Evolutionary conservation across 2,113 vertebrate species (phyloP), one percentile per base, ranked within the genome.

Genomic region (Ptilorrhoa leucosticta): DNA sequence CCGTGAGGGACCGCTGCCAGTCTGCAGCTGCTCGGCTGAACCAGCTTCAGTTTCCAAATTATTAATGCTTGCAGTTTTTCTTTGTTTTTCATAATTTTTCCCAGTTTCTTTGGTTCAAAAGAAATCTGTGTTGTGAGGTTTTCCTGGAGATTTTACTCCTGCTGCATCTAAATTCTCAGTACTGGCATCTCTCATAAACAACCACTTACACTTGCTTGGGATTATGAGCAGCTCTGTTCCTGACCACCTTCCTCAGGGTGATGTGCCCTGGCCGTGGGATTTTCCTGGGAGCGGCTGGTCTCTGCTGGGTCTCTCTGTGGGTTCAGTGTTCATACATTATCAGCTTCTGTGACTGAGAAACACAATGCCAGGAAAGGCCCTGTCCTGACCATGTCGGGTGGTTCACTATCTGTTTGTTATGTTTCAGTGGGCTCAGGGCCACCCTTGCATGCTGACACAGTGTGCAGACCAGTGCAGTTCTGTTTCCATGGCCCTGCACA

Each of bases 141-240:
- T 91, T 87, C 45, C 61, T 80, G 48, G 68, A 68, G 45, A 65
- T 72, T 84, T 94, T 72, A 60, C 60, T 92, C 47, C 63, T 93
- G 48, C 12, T 57, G 50, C 6, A n/a, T 47, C 47, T 70, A 70
- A 93, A 53, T 20, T 37, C 79, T 93, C 65, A n/a, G 27, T 89
- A 51, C 47, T 64, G 48, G 27, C 48, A 44, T 88, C 70, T 90
- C n/a, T 85, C 47, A 45, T 76, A 82, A 93, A 80, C 63, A 79
- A 40, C 17, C 44, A 35, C 57, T 33, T 24, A 42, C 35, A 44
- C 77, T 91, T 48, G 61, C 51, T 82, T 2, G 2, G 39, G 50
- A 16, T 53, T 17, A 35, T 17, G 47, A 31, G 42, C 39, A 22
- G 11, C 44, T 80, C 35, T 39, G 6, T 22, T 83, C 44, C 66